These are phyloP conservation scores for Pollenia labialis DNA, from an alignment of 2,888 invertebrate species.

Conservation along the genomic window DNA sequence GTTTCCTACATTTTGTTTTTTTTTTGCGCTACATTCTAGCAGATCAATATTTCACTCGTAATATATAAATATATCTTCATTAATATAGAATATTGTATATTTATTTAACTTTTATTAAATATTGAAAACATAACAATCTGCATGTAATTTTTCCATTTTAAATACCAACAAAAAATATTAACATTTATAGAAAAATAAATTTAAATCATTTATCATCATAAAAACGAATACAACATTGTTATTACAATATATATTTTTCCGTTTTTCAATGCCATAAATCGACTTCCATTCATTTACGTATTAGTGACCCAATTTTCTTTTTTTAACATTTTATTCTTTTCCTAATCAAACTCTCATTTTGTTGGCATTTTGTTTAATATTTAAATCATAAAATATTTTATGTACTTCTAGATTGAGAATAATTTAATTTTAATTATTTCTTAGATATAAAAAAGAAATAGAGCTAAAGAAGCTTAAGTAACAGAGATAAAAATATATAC, in stretches of 20 bases:
- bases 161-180: constrained; percentile 13
- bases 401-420: constrained; percentile 23
- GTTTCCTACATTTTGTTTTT: neutral
- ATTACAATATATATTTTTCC: constrained; percentile 19
- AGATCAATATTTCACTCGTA: neutral
- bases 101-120: constrained; percentile 29
- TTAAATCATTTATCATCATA: constrained; percentile 55
- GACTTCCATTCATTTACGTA: constrained; percentile 19
- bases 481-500: too few relatives aligned
- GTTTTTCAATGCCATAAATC: constrained; percentile 25
- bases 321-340: neutral
- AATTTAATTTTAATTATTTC: too few relatives aligned
- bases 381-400: neutral
- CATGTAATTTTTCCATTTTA: constrained; percentile 48
- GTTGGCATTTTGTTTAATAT: neutral
- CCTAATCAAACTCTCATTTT: neutral
- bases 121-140: constrained; percentile 37
- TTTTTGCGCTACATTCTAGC: constrained; percentile 17
- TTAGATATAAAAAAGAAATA: too few relatives aligned
- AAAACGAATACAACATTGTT: constrained; percentile 25
- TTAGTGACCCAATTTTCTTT: neutral
- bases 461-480: too few relatives aligned
- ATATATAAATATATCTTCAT: constrained; percentile 4
- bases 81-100: neutral
- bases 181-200: neutral